phyloP scores from a whole-genome alignment of 2,113 vertebrate species.

The Saccopteryx leptura region DNA sequence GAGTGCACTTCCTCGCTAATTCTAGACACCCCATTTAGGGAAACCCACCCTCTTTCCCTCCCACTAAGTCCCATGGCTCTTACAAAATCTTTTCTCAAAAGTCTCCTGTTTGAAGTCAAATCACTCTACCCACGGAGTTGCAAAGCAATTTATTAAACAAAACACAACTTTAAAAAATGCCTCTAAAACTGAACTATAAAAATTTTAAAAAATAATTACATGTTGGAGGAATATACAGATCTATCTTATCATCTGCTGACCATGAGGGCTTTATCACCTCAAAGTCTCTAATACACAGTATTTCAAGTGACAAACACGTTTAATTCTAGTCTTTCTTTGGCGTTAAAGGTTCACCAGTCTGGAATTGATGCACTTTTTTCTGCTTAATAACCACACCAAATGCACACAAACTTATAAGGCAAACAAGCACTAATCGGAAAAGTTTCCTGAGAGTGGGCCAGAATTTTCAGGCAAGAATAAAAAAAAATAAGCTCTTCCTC shows the following conservation, averaged over 20 bases:
- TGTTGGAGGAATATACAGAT: not conserved
- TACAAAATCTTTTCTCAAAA: constrained; percentile 65
- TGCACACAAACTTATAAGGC: constrained; percentile 54
- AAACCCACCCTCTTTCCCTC: not conserved
- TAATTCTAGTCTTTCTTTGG: constrained; percentile 22
- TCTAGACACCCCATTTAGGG: constrained; percentile 44
- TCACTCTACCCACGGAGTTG: not conserved
- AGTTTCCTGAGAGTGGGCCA: not conserved
- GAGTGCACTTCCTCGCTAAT: constrained; percentile 24
- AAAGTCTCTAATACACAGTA: constrained; percentile 5
- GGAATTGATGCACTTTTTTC: not conserved
- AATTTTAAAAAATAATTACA: constrained; percentile 47
- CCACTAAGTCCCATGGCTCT: constrained; percentile 36
- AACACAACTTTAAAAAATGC: not conserved
- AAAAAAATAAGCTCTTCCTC: constrained; percentile 64
- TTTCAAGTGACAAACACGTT: not conserved
- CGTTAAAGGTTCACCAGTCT: not conserved
- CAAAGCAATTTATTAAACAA: constrained; percentile 31
- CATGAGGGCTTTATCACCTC: not conserved
- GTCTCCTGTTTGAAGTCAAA: constrained; percentile 52
- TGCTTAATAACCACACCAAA: constrained; percentile 47
- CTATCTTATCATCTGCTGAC: not conserved
- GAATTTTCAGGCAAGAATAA: constrained; percentile 61
- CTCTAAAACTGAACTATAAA: constrained; percentile 33
- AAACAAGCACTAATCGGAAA: constrained; percentile 15